A percentile compares a stretch with the other conserved stretches of the same genome.
Conservation (phyloP, 2,113 vertebrate genomes). For the Edolisoma coerulescens region DNA sequence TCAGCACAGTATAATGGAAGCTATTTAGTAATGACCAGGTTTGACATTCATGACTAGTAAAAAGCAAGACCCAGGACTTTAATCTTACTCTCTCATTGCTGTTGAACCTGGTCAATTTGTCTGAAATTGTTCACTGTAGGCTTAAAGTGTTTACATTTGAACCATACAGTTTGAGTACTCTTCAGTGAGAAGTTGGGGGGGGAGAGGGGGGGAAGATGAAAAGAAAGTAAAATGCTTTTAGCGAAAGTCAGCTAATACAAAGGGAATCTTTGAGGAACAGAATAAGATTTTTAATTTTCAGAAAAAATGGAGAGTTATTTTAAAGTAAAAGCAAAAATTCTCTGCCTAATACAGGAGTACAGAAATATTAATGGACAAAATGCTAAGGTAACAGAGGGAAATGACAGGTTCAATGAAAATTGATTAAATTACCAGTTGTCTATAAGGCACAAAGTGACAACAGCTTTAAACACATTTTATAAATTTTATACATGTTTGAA, state of each 20-base stretch:
- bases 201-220: accelerated
- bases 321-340: background rate
- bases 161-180: background rate
- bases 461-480: background rate
- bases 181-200: accelerated
- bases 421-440: background rate
- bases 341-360: background rate
- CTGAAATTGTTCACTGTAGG: background rate
- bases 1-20: background rate
- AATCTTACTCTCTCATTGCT: background rate
- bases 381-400: background rate
- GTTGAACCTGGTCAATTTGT: background rate
- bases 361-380: background rate
- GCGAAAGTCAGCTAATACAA: background rate
- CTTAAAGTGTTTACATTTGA: background rate
- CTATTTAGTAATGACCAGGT: background rate
- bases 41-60: background rate
- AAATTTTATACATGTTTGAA: background rate
- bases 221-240: background rate
- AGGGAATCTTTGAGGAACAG: background rate
- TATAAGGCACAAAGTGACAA: background rate
- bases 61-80: background rate
- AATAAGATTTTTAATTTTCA: background rate
- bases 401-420: background rate
- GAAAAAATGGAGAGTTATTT: background rate